Percentiles rank a stretch among this genome's conserved stretches.
Conservation (phyloP, 2,888 invertebrate genomes). For the Hymenopus coronatus region DNA sequence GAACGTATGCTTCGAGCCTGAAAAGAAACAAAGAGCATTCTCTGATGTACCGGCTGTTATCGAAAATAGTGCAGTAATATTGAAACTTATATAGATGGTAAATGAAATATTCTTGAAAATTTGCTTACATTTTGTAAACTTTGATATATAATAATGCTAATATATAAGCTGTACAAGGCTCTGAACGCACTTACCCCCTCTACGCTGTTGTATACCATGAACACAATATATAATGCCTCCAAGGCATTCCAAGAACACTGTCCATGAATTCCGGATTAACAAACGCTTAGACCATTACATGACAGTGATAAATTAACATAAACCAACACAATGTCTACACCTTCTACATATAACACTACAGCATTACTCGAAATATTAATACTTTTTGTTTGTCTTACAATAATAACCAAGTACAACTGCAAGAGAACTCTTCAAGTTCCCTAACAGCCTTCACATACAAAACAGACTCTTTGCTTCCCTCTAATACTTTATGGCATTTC, state of each 20-base stretch:
- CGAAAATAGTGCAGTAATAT: no score
- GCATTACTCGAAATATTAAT: neutral
- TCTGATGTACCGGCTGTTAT: no score
- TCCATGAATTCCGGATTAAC: neutral
- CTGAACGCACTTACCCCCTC: neutral
- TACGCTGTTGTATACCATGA: no score
- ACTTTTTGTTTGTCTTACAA: neutral
- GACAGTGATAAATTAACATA: constrained; percentile 9
- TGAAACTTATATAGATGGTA: no score
- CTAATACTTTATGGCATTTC: neutral
- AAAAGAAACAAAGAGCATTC: no score
- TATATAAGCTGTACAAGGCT: no score
- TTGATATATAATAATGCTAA: no score
- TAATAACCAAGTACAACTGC: neutral
- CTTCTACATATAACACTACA: constrained; percentile 3
- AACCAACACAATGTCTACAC: constrained; percentile 1
- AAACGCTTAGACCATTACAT: neutral
- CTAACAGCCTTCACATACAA: neutral
- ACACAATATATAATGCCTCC: no score
- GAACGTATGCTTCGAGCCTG: no score
- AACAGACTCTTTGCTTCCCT: neutral
- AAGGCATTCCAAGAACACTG: neutral
- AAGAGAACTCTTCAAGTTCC: neutral
- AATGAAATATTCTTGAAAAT: no score
- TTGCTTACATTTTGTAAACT: no score